Conservation (phyloP, 2,113 vertebrate species). For the Centropristis striata region DNA sequence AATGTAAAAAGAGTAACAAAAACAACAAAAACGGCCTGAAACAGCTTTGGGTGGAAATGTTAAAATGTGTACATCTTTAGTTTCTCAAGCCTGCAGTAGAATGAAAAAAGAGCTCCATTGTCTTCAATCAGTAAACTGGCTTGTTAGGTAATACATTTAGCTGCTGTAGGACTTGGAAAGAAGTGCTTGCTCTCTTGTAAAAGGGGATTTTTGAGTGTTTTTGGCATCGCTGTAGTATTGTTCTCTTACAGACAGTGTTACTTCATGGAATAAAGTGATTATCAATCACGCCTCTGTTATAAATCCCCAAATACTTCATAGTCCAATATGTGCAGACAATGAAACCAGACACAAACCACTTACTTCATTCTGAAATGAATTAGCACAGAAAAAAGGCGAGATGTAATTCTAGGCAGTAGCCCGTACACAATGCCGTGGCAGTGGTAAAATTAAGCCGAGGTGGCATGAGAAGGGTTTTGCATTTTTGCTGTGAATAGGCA, state of each 20-base stretch:
- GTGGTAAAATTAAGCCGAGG: slow-evolving; percentile 55
- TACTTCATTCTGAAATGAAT: slow-evolving; percentile 63
- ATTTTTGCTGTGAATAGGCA: slow-evolving; percentile 69
- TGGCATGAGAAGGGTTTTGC: slow-evolving; percentile 42
- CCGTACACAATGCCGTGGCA: slow-evolving; percentile 53
- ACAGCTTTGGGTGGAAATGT: not conserved
- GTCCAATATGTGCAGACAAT: slow-evolving; percentile 59
- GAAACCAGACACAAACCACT: slow-evolving; percentile 58
- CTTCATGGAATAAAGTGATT: slow-evolving; percentile 62
- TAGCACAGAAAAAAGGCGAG: slow-evolving; percentile 47
- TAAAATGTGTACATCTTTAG: not conserved
- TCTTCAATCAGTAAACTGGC: slow-evolving; percentile 2
- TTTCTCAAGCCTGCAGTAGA: not conserved
- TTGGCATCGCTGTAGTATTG: slow-evolving; percentile 51
- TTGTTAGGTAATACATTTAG: slow-evolving; percentile 17
- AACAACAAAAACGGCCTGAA: no score
- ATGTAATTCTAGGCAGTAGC: slow-evolving; percentile 58
- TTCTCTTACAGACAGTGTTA: slow-evolving; percentile 37
- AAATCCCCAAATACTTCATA: slow-evolving; percentile 64
- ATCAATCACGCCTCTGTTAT: slow-evolving; percentile 66
- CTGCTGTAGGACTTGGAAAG: slow-evolving; percentile 35
- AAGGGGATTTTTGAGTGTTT: slow-evolving; percentile 48
- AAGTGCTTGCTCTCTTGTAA: slow-evolving; percentile 46
- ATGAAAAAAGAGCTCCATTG: not conserved
- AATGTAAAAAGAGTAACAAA: no score